Conservation (phyloP, 1,140 invertebrate species). For the Episyrphus balteatus region DNA sequence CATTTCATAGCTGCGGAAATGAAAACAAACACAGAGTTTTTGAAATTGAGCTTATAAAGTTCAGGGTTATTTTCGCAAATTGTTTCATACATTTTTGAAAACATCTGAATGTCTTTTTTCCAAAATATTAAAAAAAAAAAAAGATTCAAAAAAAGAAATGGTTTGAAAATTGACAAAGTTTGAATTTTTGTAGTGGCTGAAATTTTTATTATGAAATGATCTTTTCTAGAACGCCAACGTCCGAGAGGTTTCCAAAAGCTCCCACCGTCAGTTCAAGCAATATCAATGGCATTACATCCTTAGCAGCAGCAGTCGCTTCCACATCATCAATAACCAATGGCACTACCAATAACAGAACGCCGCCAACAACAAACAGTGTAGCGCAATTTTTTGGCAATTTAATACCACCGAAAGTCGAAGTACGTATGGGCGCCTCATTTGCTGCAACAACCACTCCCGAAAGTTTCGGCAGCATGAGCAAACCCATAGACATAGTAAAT, state of each 20-base stretch:
- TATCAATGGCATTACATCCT: not conserved
- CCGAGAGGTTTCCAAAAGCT: not conserved
- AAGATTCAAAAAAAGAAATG: too few relatives aligned
- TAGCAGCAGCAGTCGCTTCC: constrained; percentile 9
- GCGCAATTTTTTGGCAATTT: constrained; percentile 33
- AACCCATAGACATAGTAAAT: constrained; percentile 26
- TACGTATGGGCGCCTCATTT: constrained; percentile 17
- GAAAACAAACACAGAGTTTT: too few relatives aligned
- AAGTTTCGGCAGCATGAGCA: constrained; percentile 9
- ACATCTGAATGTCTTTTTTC: too few relatives aligned
- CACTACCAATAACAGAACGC: constrained; percentile 7
- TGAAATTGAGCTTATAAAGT: too few relatives aligned
- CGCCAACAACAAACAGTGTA: constrained; percentile 24
- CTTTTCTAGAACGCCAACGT: not conserved
- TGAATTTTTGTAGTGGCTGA: too few relatives aligned
- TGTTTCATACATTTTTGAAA: too few relatives aligned
- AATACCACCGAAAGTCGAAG: constrained; percentile 33
- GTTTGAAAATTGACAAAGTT: too few relatives aligned
- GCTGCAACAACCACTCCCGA: not conserved
- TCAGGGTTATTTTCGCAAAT: too few relatives aligned
- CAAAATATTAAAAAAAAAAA: too few relatives aligned
- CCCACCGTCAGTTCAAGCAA: not conserved
- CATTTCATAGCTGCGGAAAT: too few relatives aligned
- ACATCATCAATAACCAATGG: constrained; percentile 3
- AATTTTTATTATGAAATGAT: too few relatives aligned